Base-by-base conservation (phyloP, 2,797 vertebrate species). In the Labroides dimidiatus region DNA sequence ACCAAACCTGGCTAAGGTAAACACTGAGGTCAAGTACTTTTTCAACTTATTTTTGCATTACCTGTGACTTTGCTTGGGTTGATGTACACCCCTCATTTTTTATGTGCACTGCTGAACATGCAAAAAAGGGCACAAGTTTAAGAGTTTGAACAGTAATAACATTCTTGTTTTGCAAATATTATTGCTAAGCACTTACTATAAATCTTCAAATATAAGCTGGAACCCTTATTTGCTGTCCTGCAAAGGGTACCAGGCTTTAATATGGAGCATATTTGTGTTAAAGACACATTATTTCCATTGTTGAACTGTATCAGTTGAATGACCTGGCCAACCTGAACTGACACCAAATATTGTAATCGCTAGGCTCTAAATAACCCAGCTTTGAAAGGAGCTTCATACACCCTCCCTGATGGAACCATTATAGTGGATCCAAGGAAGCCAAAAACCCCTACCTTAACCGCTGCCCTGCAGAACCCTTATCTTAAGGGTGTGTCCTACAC, bases 341-440 rank as follows among this genome's bases (percentile, higher is more conserved):
- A 78, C 69, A 30, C 21, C 12, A 33, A 7, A 16, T 79, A 4
- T 72, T 82, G 16, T 75, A 11, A 59, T 69, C 39, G 41, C 14
- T 57, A 93, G 92, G 94, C 93, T 42, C 91, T 95, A 48, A 79
- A 24, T 65, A 95, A 95, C 57, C 67, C 88, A n/a, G 90, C 92
- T n/a, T 83, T 95, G 86, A 91, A 64, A 85, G 86, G 84, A 39
- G 90, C 91, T 27, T 84, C 84, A 24, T 93, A 90, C 78, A 89
- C 82, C 10, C 91, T 95, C 23, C 89, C 93, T 60, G 91, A 94
- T 86, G 93, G 94, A 65, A 93, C 92, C 21, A 78, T 94, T 44
- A 90, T 94, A 37, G 58, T 93, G 47, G 91, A 95, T 67, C 92
- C 93, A 33, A 90, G 81, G 41, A 92, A 92, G 82, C 90, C 90